Percentiles rank a stretch among this genome's conserved stretches.
Conservation (phyloP, 2,113 vertebrate species). For the Polyodon spathula region DNA sequence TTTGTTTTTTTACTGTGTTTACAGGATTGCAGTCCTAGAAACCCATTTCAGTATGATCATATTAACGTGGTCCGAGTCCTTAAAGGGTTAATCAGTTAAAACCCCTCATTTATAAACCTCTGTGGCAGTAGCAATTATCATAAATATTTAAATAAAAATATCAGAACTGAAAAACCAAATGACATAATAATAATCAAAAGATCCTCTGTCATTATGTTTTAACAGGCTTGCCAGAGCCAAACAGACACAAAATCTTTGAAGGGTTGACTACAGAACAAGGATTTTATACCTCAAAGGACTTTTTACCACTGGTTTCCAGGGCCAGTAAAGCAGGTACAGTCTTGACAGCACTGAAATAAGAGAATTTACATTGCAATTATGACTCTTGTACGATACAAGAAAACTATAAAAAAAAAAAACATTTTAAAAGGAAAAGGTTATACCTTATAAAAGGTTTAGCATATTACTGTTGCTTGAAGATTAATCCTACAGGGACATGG, state of each 20-base stretch:
- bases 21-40: no score
- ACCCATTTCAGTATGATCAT: background rate
- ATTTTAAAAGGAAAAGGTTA: background rate
- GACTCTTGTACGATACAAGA: background rate
- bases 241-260: conserved; percentile 68
- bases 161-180: conserved; percentile 1
- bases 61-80: no score
- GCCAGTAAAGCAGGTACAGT: conserved; percentile 76
- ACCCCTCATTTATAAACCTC: no score
- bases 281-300: conserved; percentile 87
- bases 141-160: no score
- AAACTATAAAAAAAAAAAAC: background rate
- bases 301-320: conserved; percentile 76
- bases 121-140: no score
- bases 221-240: conserved; percentile 82
- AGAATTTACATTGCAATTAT: conserved; percentile 5
- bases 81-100: no score
- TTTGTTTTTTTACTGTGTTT: no score
- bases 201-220: conserved; percentile 16
- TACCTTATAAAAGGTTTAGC: background rate
- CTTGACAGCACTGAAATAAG: conserved; percentile 11
- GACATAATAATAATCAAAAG: conserved; percentile 20
- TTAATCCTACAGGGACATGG: background rate
- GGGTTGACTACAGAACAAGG: conserved; percentile 68
- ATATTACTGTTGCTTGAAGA: background rate